phyloP scores from a whole-genome alignment of 2,797 vertebrate genomes.

The Apogon hyalosoma region DNA sequence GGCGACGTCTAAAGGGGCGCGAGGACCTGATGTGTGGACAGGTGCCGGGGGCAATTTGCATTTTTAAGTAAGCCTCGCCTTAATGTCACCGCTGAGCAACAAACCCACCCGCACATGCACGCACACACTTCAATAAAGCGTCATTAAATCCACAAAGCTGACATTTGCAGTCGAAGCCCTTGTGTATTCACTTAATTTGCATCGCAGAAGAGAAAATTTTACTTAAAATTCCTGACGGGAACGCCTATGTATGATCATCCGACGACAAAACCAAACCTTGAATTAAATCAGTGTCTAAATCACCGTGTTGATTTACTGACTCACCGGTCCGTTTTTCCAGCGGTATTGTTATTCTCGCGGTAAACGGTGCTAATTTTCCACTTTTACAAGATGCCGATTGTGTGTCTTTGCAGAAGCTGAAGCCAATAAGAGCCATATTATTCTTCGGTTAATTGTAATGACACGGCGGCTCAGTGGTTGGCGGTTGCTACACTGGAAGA shows the following conservation, averaged over 20 bases:
- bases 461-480: neutral
- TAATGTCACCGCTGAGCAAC: constrained; percentile 16
- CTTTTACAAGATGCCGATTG: neutral
- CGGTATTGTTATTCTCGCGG: neutral
- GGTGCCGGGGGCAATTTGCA: constrained; percentile 49
- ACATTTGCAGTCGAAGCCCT: constrained; percentile 43
- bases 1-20: constrained; percentile 8
- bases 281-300: neutral
- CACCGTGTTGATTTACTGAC: neutral
- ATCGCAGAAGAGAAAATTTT: constrained; percentile 15
- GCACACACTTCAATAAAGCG: constrained; percentile 10
- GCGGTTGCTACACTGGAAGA: neutral
- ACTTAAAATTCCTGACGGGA: constrained; percentile 4
- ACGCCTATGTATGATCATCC: constrained; percentile 5
- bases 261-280: neutral
- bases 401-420: too few species aligned
- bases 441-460: neutral
- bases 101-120: constrained; percentile 11
- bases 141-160: constrained; percentile 35
- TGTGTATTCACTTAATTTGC: constrained; percentile 46
- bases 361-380: neutral
- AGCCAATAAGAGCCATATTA: neutral
- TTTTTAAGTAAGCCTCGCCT: constrained; percentile 41
- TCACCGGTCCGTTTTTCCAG: neutral
- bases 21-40: constrained; percentile 31